A percentile compares a stretch with the other conserved stretches of the same genome.
These are phyloP conservation scores for Lagopus muta DNA, from an alignment of 2,113 vertebrate genomes.

Conservation along the genomic window DNA sequence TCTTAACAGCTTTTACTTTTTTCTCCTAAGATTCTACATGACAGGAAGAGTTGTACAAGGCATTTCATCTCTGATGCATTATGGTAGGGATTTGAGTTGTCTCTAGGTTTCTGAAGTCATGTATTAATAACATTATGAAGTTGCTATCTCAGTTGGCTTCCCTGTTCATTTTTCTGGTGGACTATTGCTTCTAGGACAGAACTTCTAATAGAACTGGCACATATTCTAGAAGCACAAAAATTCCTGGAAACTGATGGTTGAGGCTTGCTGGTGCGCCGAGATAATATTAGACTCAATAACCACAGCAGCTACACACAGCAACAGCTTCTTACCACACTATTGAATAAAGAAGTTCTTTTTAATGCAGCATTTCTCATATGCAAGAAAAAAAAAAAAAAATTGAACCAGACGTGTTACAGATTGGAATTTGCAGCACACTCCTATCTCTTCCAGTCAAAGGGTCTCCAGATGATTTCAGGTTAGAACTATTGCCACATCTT, in stretches of 20 bases:
- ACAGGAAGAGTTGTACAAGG: background rate
- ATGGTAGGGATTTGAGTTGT: background rate
- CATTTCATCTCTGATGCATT: background rate
- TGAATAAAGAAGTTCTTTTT: background rate
- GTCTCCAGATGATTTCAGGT: background rate
- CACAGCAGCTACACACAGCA: background rate
- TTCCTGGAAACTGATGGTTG: background rate
- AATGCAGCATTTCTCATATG: background rate
- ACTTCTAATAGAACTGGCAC: background rate
- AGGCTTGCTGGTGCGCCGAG: background rate
- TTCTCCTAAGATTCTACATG: background rate
- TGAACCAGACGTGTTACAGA: background rate
- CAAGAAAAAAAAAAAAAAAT: background rate
- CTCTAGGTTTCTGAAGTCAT: background rate
- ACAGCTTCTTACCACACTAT: background rate
- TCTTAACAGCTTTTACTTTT: background rate
- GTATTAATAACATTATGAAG: background rate
- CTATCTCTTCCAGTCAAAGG: background rate
- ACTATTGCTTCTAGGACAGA: background rate
- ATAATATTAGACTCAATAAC: accelerated
- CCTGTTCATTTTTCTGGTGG: background rate
- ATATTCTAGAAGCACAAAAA: background rate
- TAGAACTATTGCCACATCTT: background rate
- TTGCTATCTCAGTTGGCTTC: background rate
- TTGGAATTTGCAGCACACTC: background rate